Conservation (phyloP, 1,140 invertebrate species). For the Hyposmocoma kahamanoa region DNA sequence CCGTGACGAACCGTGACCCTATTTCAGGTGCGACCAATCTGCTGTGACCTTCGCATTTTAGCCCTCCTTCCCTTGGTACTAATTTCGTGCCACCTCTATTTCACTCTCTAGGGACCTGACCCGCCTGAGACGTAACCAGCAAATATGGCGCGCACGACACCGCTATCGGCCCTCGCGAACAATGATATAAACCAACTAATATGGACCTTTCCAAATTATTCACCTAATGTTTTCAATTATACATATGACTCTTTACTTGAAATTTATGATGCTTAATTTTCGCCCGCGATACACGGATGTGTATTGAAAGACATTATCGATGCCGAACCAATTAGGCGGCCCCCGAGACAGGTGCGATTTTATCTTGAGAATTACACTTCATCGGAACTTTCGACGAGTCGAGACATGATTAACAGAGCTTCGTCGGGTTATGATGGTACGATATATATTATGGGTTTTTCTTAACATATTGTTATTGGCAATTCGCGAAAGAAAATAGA, state of each 20-base stretch:
- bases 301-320: slow-evolving; percentile 10
- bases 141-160: slow-evolving; percentile 52
- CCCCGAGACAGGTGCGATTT: background rate
- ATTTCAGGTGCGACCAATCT: slow-evolving; percentile 52
- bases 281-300: background rate
- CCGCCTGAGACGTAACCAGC: slow-evolving; percentile 41
- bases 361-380: too few species aligned
- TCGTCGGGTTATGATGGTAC: too few species aligned
- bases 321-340: slow-evolving; percentile 17
- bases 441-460: background rate
- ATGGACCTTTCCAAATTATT: slow-evolving; percentile 33
- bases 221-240: slow-evolving; percentile 3
- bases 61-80: slow-evolving; percentile 30
- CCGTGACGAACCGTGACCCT: slow-evolving; percentile 42
- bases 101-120: slow-evolving; percentile 40
- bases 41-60: slow-evolving; percentile 51
- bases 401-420: too few species aligned
- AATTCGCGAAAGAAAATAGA: too few species aligned
- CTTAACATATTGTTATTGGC: background rate
- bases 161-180: slow-evolving; percentile 20
- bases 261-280: background rate
- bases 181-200: slow-evolving; percentile 44
- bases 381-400: too few species aligned
- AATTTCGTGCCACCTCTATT: slow-evolving; percentile 42
- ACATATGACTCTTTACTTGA: background rate